Percentiles rank a stretch among this genome's conserved stretches.
These are phyloP conservation scores for Panurus biarmicus DNA, from an alignment of 2,113 vertebrate genomes.

Conservation along the genomic window DNA sequence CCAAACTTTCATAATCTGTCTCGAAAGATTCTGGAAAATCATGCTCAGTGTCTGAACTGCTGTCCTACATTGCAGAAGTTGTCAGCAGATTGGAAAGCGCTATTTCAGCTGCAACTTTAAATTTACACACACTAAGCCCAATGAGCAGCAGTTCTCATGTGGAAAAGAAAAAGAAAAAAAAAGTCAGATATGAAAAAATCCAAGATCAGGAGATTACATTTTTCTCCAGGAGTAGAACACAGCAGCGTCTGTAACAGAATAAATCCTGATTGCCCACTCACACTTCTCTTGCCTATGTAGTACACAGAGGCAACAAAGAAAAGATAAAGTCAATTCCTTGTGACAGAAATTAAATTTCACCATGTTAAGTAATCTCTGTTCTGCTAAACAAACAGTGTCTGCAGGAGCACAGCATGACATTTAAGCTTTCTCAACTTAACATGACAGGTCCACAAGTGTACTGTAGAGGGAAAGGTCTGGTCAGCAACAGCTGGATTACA, in stretches of 20 bases:
- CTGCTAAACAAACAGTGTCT: not conserved
- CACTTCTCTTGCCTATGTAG: not conserved
- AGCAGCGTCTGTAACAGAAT: not conserved
- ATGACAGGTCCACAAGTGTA: not conserved
- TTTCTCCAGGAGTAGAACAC: not conserved
- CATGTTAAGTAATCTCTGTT: not conserved
- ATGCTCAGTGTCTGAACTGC: not conserved
- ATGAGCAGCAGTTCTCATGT: accelerated
- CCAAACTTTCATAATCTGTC: not conserved
- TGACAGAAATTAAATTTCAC: not conserved
- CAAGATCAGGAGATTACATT: not conserved
- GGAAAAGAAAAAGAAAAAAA: not conserved
- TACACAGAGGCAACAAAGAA: not conserved
- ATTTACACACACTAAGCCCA: not conserved
- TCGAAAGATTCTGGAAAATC: not conserved
- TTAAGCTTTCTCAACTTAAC: not conserved
- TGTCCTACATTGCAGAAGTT: not conserved
- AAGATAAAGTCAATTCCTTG: not conserved
- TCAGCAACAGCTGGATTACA: not conserved
- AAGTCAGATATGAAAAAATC: not conserved
- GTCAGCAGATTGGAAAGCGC: not conserved
- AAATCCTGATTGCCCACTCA: not conserved
- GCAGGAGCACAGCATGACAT: not conserved
- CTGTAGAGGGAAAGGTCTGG: not conserved
- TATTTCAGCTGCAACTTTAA: not conserved